A percentile compares a stretch with the other conserved stretches of the same genome.
Conservation (phyloP, 2,113 vertebrate species). For the Lipophrys pholis region DNA sequence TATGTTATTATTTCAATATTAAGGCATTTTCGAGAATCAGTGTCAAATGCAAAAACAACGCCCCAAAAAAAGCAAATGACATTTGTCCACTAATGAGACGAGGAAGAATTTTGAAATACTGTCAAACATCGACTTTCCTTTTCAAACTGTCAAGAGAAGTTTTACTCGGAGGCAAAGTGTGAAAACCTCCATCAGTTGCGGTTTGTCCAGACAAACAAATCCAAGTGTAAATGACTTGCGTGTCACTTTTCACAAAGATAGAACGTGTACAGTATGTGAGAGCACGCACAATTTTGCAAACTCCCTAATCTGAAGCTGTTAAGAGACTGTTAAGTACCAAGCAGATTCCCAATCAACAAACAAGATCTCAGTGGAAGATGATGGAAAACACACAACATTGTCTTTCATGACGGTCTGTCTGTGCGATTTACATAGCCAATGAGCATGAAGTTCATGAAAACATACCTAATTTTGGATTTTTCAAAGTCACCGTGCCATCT, state of each 20-base stretch:
- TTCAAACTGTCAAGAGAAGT: constrained; percentile 17
- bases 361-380: constrained; percentile 48
- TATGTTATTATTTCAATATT: not conserved
- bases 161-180: not conserved
- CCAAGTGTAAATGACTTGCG: not conserved
- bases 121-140: constrained; percentile 5
- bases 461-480: constrained; percentile 79
- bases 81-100: not conserved
- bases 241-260: constrained; percentile 3
- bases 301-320: no score
- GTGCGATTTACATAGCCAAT: constrained; percentile 76
- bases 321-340: constrained; percentile 26
- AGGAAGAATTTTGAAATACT: not conserved
- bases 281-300: not conserved
- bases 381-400: constrained; percentile 66
- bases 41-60: not conserved
- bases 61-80: not conserved
- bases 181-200: not conserved
- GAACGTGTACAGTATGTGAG: not conserved
- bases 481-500: constrained; percentile 82
- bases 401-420: constrained; percentile 72
- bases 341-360: constrained; percentile 66
- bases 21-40: not conserved
- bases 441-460: constrained; percentile 80
- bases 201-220: not conserved